phyloP scores from a whole-genome alignment of 2,888 invertebrate genomes.

The Andrena fulva region DNA sequence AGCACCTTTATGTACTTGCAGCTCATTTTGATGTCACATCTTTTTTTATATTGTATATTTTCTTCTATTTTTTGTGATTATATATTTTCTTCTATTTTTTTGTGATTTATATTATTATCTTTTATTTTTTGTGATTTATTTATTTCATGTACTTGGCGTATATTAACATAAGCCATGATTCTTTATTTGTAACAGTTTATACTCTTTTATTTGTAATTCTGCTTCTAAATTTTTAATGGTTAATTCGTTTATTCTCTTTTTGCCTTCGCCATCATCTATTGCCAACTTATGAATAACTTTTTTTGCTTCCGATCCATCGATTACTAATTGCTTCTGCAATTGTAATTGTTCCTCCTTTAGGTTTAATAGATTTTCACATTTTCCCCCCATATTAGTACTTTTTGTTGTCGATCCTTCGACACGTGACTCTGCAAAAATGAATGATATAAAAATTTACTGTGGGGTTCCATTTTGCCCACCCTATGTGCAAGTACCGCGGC shows the following conservation, averaged over 20 bases:
- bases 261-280: too few relatives aligned
- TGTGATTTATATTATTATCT: too few relatives aligned
- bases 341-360: not conserved
- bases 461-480: too few relatives aligned
- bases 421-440: not conserved
- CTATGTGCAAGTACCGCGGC: too few relatives aligned
- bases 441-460: not conserved
- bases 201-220: not conserved
- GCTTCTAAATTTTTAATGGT: not conserved
- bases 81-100: too few relatives aligned
- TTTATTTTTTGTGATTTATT: too few relatives aligned
- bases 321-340: not conserved
- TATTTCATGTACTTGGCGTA: too few relatives aligned
- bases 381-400: not conserved
- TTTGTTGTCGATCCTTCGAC: not conserved
- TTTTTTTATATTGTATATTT: too few relatives aligned
- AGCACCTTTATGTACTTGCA: too few relatives aligned
- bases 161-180: too few relatives aligned
- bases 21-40: too few relatives aligned
- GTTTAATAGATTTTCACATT: not conserved
- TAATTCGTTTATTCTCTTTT: not conserved
- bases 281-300: not conserved
- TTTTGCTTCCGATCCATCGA: not conserved
- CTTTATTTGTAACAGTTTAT: not conserved
- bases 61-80: too few relatives aligned